phyloP scores from a whole-genome alignment of 1,140 invertebrate species.

The Megalopta genalis region DNA sequence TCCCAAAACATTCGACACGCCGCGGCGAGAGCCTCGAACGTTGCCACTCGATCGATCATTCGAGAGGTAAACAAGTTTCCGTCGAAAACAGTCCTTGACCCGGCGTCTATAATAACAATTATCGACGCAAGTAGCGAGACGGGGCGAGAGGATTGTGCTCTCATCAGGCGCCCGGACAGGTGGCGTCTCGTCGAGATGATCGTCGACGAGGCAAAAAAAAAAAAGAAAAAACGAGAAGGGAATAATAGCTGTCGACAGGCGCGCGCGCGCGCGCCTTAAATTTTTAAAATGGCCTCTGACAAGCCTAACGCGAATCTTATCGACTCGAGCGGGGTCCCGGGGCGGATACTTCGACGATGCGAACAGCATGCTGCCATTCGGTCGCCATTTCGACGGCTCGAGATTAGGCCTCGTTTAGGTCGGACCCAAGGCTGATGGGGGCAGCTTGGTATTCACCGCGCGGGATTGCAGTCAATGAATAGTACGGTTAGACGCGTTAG shows the following conservation, averaged over 20 bases:
- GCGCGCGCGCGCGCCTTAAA: too few species aligned
- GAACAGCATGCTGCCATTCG: background rate
- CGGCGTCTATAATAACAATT: background rate
- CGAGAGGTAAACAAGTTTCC: constrained; percentile 4
- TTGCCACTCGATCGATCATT: background rate
- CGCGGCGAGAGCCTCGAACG: background rate
- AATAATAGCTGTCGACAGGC: background rate
- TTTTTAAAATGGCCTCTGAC: background rate
- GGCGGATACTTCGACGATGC: background rate
- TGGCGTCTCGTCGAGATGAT: background rate
- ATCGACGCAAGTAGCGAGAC: background rate
- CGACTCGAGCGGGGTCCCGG: background rate
- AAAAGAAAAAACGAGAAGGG: too few species aligned
- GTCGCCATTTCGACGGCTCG: background rate
- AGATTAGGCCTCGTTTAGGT: constrained; percentile 13
- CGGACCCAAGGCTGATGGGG: constrained; percentile 2
- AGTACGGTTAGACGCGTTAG: constrained; percentile 20
- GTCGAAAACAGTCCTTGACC: constrained; percentile 1
- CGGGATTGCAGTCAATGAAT: background rate
- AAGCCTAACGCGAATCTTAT: background rate
- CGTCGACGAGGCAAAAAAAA: background rate
- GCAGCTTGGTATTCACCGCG: constrained; percentile 28
- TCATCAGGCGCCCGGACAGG: background rate
- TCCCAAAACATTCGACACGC: background rate
- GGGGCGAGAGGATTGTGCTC: background rate